phyloP scores from a whole-genome alignment of 1,140 invertebrate genomes.

The Drosophila kurseongensis region DNA sequence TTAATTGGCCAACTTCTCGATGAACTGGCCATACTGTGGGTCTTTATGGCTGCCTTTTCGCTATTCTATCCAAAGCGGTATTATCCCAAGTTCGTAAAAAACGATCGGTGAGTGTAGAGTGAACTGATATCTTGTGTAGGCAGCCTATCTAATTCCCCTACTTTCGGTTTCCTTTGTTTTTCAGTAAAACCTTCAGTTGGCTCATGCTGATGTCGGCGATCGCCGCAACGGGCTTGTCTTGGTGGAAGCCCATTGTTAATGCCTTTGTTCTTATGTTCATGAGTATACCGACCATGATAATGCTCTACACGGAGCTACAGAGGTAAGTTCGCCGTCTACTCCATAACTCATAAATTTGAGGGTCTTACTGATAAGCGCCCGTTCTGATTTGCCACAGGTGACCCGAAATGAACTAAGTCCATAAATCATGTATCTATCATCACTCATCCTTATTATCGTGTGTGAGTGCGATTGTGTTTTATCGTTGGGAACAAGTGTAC shows the following conservation, averaged over 20 bases:
- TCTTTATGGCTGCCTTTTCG: conserved; percentile 90
- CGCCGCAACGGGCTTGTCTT: conserved; percentile 88
- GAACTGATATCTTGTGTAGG: neutral
- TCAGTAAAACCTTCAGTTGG: conserved; percentile 86
- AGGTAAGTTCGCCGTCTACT: conserved; percentile 85
- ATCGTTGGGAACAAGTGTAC: conserved; percentile 39
- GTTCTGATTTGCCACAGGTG: conserved; percentile 29
- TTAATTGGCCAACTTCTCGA: conserved; percentile 92
- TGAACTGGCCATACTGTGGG: conserved; percentile 92
- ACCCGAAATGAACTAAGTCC: conserved; percentile 27
- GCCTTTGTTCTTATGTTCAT: conserved; percentile 92
- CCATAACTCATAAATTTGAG: neutral
- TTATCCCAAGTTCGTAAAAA: conserved; percentile 88
- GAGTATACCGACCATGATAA: conserved; percentile 88
- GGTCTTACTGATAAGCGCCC: conserved; percentile 26
- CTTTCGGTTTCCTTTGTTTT: conserved; percentile 58
- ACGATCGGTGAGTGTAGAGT: conserved; percentile 86
- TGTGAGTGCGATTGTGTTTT: conserved; percentile 14
- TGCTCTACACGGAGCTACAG: conserved; percentile 88
- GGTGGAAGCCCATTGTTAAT: conserved; percentile 91
- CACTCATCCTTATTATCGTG: conserved; percentile 44
- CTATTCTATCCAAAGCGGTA: conserved; percentile 90
- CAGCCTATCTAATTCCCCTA: conserved; percentile 13
- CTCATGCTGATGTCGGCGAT: conserved; percentile 87
- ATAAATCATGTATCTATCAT: conserved; percentile 54